phyloP scores from a whole-genome alignment of 2,797 vertebrate species.

The Cercopithecus petaurista region DNA sequence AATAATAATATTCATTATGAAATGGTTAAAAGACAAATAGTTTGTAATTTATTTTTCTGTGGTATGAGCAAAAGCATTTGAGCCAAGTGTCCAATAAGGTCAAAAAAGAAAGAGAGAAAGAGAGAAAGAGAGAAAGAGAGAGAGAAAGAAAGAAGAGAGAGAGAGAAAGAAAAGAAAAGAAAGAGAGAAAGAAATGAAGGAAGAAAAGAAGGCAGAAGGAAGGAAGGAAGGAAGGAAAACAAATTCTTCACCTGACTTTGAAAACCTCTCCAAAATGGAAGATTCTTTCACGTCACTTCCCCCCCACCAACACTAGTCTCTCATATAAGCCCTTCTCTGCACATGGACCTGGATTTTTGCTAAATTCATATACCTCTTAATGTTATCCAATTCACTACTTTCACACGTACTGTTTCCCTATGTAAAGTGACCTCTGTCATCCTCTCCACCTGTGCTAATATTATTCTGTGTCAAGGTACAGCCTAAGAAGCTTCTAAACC shows the following conservation, averaged over 20 bases:
- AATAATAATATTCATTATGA: too few species aligned
- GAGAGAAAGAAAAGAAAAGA: too few species aligned
- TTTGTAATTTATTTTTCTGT: too few species aligned
- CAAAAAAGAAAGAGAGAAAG: background rate
- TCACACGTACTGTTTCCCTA: background rate
- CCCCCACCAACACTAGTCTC: background rate
- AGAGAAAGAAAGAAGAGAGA: too few species aligned
- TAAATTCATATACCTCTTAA: background rate
- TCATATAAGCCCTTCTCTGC: background rate
- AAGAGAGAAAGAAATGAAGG: too few species aligned
- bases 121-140: fast-evolving
- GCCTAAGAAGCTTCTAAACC: background rate
- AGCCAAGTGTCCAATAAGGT: too few species aligned
- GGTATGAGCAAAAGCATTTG: too few species aligned
- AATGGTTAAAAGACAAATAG: too few species aligned
- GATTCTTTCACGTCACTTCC: background rate
- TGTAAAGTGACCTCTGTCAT: background rate
- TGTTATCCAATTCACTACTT: background rate
- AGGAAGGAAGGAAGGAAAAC: background rate
- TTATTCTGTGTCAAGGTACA: background rate
- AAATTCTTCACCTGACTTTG: background rate
- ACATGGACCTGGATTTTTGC: background rate
- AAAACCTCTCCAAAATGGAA: background rate
- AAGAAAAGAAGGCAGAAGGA: too few species aligned
- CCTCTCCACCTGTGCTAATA: background rate